Evolutionary conservation across 1,140 invertebrate species (phyloP).

Genomic region (Papilio polyxenes): DNA sequence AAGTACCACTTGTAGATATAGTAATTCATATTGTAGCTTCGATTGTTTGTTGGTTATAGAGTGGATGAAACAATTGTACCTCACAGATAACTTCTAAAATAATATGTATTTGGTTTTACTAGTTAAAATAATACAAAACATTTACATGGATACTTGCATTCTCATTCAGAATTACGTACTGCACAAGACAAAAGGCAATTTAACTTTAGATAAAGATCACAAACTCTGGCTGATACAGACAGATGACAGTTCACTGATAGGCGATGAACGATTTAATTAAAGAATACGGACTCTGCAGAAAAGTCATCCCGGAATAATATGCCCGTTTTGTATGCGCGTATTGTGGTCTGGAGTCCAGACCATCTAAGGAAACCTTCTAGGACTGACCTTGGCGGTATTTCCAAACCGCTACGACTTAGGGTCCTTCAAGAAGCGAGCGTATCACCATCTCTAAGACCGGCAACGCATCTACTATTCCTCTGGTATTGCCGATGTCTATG

Average conservation of each 20-base stretch:
- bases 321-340: not conserved
- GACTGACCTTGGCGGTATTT: no score
- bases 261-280: conserved; percentile 73
- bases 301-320: not conserved
- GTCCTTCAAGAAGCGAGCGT: no score
- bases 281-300: conserved; percentile 45
- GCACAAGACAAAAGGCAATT: conserved; percentile 65
- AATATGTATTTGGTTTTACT: no score
- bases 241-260: conserved; percentile 54
- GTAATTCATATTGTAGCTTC: conserved; percentile 27
- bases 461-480: no score
- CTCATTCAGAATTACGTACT: conserved; percentile 30
- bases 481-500: no score
- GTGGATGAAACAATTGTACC: not conserved
- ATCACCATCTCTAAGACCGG: no score
- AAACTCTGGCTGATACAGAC: conserved; percentile 44
- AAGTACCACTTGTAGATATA: conserved; percentile 67
- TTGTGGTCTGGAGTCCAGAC: not conserved
- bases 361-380: not conserved
- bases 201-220: conserved; percentile 75
- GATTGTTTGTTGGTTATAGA: conserved; percentile 4
- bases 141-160: conserved; percentile 20
- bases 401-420: no score
- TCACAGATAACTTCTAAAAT: no score
- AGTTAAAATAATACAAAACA: not conserved